Conservation (phyloP, 2,113 vertebrate species). For the Istiophorus platypterus region DNA sequence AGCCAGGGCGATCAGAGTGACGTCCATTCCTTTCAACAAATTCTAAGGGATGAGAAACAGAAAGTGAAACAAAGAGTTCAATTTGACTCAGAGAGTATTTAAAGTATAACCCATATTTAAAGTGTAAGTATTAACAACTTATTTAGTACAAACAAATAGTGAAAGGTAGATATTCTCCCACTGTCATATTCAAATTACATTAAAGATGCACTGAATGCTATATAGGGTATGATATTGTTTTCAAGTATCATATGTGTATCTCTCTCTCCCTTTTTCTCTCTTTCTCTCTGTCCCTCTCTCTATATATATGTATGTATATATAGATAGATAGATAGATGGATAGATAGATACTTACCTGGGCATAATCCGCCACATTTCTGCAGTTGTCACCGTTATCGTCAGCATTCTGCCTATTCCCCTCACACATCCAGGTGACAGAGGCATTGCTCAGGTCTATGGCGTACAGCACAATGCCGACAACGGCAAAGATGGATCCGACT, state of each 20-base stretch:
- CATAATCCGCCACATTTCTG: background rate
- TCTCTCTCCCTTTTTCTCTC: no score
- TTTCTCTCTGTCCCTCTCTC: no score
- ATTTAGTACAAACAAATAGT: background rate
- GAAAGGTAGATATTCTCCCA: no score
- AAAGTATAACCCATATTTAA: background rate
- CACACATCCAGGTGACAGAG: background rate
- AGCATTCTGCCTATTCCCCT: fast-evolving
- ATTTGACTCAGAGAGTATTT: no score
- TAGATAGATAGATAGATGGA: no score
- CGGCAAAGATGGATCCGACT: constrained; percentile 19
- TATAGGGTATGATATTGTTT: no score
- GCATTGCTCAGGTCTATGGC: constrained; percentile 31
- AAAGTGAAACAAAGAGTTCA: no score
- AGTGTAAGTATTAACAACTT: background rate
- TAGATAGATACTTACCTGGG: constrained; percentile 58
- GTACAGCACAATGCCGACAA: constrained; percentile 66
- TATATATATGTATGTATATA: no score
- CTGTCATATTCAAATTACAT: no score
- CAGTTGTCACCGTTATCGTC: background rate
- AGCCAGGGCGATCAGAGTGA: constrained; percentile 61
- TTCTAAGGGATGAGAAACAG: constrained; percentile 39
- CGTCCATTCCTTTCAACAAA: constrained; percentile 45
- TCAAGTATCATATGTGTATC: no score
- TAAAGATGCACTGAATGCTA: no score